Evolutionary conservation across 1,140 invertebrate genomes (phyloP), one percentile per base, ranked within the genome.

Genomic region (Eciton burchellii): DNA sequence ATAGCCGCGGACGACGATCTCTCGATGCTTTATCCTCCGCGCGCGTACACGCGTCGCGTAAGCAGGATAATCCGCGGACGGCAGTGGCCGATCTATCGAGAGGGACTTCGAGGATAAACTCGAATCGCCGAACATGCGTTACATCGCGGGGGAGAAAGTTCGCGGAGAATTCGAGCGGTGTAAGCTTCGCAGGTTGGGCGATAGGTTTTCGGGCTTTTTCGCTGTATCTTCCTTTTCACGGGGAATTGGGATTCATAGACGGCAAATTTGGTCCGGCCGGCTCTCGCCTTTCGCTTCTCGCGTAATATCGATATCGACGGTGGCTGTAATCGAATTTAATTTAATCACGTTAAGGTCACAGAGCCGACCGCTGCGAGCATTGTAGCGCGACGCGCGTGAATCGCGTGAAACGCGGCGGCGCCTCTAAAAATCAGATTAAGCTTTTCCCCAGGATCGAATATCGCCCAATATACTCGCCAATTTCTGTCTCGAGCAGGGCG

Each of bases 401-500:
- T 77, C 56, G 63, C 49, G 49, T 68, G n/a, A n/a, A 70, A 54
- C 63, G 35, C 19, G 63, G 49, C 41, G 26, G 54, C 63, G 74
- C 63, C 45, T 79, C 56, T 29, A 79, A 68, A 79, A 70, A 57
- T 70, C 63, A 68, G 52, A 70, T 79, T 79, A 57, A 79, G 26
- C 74, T 70, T 79, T 70, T 56, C 6, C n/a, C 74, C 49, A 79
- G 52, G 63, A 79, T 79, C 74, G 63, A 79, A 70, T 70, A 79
- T 79, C 74, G 35, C 52, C 29, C 74, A 45, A 79, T 79, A 77
- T 43, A 79, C 74, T 79, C 63, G 62, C 21, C 74, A 79, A 84
- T 73, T 82, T 65, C 73, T 73, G 68, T 87, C 35, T 35, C 76
- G 84, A 68, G 73, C 82, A 35, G 86, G 82, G 84, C 73, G 86